These are phyloP conservation scores for Chiloscyllium punctatum DNA, from an alignment of 2,797 vertebrate species.

Conservation along the genomic window DNA sequence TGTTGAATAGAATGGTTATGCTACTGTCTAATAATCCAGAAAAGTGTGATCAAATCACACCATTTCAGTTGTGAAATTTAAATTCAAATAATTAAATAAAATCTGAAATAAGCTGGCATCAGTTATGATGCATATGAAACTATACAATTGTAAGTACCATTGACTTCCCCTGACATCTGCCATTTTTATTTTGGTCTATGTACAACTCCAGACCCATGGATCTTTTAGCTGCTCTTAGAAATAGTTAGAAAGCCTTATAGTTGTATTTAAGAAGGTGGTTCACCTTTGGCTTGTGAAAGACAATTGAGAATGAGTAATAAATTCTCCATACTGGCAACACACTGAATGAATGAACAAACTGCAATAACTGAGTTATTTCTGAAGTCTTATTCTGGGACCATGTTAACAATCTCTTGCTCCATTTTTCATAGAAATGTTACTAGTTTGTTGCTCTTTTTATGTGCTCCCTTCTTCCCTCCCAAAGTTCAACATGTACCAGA, in stretches of 20 bases:
- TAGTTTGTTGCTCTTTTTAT: background rate
- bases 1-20: background rate
- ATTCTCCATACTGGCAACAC: background rate
- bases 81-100: background rate
- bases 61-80: background rate
- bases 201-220: background rate
- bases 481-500: background rate
- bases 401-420: background rate
- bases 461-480: background rate
- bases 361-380: background rate
- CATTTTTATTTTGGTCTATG: background rate
- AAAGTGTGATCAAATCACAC: background rate
- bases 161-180: too few relatives aligned
- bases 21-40: background rate
- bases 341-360: background rate
- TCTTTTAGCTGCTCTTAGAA: background rate
- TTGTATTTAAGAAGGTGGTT: background rate
- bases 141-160: too few relatives aligned
- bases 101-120: background rate
- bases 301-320: background rate
- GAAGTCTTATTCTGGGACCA: background rate
- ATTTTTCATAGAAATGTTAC: background rate
- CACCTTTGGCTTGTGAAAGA: background rate
- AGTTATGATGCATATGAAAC: background rate
- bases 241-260: background rate